Conservation (phyloP, 1,140 invertebrate genomes). For the Zaprionus capensis region DNA sequence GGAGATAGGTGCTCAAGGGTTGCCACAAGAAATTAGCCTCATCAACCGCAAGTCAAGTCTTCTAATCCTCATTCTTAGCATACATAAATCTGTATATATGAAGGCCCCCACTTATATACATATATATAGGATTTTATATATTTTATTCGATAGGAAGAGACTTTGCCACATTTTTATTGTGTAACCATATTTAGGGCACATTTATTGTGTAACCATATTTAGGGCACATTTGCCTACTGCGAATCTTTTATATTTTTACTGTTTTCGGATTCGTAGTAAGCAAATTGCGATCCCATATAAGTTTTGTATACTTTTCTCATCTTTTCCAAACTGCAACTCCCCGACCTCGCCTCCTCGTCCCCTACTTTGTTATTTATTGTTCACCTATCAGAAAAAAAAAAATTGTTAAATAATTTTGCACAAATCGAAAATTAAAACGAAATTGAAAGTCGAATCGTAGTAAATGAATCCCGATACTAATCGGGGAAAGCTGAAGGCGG, state of each 20-base stretch:
- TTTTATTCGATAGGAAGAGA: not conserved
- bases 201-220: not conserved
- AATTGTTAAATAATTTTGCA: constrained; percentile 55
- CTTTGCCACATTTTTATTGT: constrained; percentile 37
- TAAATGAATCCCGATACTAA: not conserved
- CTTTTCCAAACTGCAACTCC: not conserved
- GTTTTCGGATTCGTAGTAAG: not conserved
- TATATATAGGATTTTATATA: not conserved
- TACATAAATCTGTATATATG: not conserved
- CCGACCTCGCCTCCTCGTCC: not conserved
- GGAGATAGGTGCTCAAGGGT: constrained; percentile 8
- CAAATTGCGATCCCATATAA: not conserved
- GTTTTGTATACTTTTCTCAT: constrained; percentile 11
- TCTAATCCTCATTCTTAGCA: too few relatives aligned
- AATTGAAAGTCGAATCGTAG: constrained; percentile 33
- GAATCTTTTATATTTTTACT: not conserved
- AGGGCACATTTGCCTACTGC: not conserved
- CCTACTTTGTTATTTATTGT: constrained; percentile 67
- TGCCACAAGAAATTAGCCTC: not conserved
- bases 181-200: constrained; percentile 5
- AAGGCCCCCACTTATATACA: not conserved
- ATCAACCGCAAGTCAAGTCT: too few relatives aligned
- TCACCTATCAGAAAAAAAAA: not conserved
- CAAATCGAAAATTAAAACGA: constrained; percentile 17
- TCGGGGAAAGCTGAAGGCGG: not conserved